Conservation (phyloP, 2,113 vertebrate species). For the Crotalus tigris region DNA sequence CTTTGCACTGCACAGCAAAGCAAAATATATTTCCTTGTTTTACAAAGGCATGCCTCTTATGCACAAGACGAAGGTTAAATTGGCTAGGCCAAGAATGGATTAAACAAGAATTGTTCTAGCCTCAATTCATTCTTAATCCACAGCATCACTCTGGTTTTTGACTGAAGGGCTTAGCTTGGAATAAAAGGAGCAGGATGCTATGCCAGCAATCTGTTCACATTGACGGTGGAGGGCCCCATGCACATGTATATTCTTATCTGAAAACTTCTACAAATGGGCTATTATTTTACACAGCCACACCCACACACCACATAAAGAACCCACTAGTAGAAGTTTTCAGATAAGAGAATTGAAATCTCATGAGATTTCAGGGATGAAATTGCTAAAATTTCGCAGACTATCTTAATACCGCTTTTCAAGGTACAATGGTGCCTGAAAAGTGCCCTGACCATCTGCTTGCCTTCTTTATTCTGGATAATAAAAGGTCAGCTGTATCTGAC, state of each 20-base stretch:
- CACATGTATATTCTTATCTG: not conserved
- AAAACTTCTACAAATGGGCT: not conserved
- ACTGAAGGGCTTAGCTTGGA: not conserved
- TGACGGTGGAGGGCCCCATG: not conserved
- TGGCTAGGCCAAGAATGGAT: not conserved
- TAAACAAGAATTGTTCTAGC: not conserved
- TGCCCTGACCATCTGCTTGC: not conserved
- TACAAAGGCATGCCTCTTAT: not conserved
- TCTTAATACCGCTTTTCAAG: not conserved
- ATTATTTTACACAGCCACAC: not conserved
- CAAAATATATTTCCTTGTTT: not conserved
- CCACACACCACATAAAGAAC: not conserved
- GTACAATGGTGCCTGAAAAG: not conserved
- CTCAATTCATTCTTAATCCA: not conserved
- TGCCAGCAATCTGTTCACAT: not conserved
- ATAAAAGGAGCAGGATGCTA: not conserved
- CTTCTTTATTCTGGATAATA: not conserved
- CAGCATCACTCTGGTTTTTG: not conserved
- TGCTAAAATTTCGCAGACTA: not conserved
- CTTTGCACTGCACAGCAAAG: slow-evolving; percentile 70
- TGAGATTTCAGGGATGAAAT: not conserved
- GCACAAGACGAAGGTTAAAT: not conserved
- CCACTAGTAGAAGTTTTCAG: not conserved
- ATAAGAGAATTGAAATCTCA: not conserved
- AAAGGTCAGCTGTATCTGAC: not conserved